Evolutionary conservation across 2,113 vertebrate species (phyloP).

Genomic region (Fregata magnificens): DNA sequence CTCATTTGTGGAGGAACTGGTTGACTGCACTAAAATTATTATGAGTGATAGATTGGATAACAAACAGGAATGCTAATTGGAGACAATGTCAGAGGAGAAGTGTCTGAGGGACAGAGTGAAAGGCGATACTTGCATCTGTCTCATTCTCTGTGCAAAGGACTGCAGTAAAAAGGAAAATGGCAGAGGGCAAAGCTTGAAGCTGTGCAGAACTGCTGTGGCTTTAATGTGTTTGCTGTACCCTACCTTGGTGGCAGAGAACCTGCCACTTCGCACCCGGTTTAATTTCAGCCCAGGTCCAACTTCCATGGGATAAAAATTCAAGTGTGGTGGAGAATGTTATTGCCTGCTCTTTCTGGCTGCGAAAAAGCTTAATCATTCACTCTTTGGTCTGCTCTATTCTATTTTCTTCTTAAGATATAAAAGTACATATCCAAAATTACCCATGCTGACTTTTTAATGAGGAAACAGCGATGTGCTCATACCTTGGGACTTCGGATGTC

Average conservation of each 20-base stretch:
- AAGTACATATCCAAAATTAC: not conserved
- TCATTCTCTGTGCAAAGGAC: not conserved
- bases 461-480: not conserved
- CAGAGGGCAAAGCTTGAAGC: not conserved
- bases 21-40: not conserved
- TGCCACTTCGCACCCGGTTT: not conserved
- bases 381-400: not conserved
- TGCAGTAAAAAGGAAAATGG: not conserved
- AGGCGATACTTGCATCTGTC: not conserved
- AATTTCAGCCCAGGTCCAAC: not conserved
- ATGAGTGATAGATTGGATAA: not conserved
- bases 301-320: not conserved
- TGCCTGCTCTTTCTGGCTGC: not conserved
- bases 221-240: not conserved
- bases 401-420: not conserved
- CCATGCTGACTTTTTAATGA: not conserved
- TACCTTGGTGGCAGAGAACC: not conserved
- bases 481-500: not conserved
- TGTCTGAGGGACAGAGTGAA: not conserved
- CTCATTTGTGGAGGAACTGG: not conserved
- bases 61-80: not conserved
- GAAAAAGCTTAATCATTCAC: not conserved
- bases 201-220: not conserved
- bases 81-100: not conserved
- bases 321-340: not conserved